Evolutionary conservation across 2,797 vertebrate species (phyloP).

Genomic region (Lophius americanus): DNA sequence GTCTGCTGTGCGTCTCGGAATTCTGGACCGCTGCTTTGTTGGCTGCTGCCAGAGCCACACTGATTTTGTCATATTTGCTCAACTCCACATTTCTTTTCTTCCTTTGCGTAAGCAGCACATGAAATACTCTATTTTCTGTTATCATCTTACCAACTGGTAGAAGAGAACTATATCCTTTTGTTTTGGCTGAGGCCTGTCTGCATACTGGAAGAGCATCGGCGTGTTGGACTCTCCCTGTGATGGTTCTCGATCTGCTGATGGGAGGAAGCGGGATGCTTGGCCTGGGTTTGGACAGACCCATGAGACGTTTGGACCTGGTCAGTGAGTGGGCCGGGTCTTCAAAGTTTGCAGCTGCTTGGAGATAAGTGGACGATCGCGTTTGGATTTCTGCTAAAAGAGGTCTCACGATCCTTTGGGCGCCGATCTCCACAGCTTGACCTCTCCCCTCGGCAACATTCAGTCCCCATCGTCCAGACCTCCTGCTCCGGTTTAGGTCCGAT

Average conservation of each 20-base stretch:
- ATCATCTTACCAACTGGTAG: conserved; percentile 24
- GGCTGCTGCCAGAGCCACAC: conserved; percentile 14
- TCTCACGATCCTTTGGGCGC: conserved; percentile 19
- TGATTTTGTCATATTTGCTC: conserved; percentile 28
- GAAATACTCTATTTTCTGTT: conserved; percentile 26
- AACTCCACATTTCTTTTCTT: conserved; percentile 22
- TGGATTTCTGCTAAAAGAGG: background rate
- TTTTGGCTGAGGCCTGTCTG: conserved; percentile 12
- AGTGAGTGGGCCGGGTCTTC: conserved; percentile 21
- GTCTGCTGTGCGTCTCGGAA: conserved; percentile 28
- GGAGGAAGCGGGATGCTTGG: conserved; percentile 64
- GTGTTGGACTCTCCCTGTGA: conserved; percentile 9
- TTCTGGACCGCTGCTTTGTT: conserved; percentile 30
- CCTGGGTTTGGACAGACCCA: conserved; percentile 34
- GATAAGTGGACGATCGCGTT: background rate
- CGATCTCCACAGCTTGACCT: conserved; percentile 30
- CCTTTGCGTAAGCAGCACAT: conserved; percentile 8
- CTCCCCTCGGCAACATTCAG: conserved; percentile 22
- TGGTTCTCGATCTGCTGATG: conserved; percentile 56
- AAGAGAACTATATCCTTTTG: conserved; percentile 15
- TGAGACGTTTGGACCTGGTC: conserved; percentile 30
- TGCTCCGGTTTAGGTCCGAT: conserved; percentile 42
- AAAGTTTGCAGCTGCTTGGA: conserved; percentile 32
- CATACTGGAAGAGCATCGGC: conserved; percentile 4
- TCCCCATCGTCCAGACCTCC: conserved; percentile 39